Conservation (phyloP, 2,797 vertebrate species). For the Characodon lateralis region DNA sequence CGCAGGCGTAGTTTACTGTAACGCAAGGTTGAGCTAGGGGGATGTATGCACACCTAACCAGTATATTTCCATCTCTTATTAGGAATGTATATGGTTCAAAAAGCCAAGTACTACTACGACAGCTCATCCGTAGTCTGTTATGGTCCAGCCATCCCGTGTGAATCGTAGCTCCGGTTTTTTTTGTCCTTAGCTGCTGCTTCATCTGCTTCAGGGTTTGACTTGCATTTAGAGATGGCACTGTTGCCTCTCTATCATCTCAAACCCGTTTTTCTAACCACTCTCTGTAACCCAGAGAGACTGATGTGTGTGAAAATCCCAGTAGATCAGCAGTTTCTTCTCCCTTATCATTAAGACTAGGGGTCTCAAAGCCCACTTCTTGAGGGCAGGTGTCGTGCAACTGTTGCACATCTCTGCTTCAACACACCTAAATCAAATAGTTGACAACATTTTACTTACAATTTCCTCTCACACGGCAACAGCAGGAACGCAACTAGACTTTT, state of each 20-base stretch:
- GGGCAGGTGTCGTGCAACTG: too few species aligned
- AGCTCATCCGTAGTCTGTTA: background rate
- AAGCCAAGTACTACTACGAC: background rate
- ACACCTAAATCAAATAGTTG: background rate
- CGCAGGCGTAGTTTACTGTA: constrained; percentile 43
- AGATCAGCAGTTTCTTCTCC: background rate
- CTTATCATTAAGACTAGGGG: too few species aligned
- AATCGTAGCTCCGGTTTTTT: background rate
- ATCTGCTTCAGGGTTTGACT: background rate
- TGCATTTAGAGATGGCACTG: background rate
- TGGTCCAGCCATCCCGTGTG: background rate
- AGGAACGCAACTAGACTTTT: too few species aligned
- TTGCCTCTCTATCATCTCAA: background rate
- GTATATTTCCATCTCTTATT: background rate
- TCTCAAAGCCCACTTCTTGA: too few species aligned
- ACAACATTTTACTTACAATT: too few species aligned
- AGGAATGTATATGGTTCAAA: background rate
- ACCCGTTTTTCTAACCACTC: background rate
- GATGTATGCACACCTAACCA: background rate
- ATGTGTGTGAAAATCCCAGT: background rate
- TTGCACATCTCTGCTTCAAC: too few species aligned
- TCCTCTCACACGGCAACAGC: too few species aligned
- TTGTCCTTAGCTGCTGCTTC: background rate
- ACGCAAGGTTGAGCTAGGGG: constrained; percentile 9
- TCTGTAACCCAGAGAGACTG: background rate